Evolutionary conservation across 1,140 invertebrate genomes (phyloP), one percentile per base, ranked within the genome.

Genomic region (Spodoptera frugiperda): DNA sequence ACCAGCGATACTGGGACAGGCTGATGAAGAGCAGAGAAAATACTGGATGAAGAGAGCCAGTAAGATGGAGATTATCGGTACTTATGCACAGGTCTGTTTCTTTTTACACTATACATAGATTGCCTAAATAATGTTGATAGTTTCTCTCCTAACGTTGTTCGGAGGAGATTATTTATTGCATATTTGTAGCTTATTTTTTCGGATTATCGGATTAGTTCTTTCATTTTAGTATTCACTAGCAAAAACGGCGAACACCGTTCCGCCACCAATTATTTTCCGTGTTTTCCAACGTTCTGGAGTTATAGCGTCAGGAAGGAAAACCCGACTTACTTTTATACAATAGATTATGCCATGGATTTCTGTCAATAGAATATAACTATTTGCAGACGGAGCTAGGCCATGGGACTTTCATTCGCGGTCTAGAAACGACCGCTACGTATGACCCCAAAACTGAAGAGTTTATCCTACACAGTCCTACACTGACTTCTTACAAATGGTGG

Each of bases 401-500:
- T 94, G 98, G 98, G 4, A 99, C 98, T 9, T 99, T 98, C 89
- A 95, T 99, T 57, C 95, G 98, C 86, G 98, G 98, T 12, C 91
- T 99, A 33, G 98, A 99, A 95, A 99, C 98, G 2, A 98, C 96
- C 5, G 97, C 98, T 11, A 98, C 97, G 3, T 99, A 99, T 88
- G 98, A 99, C 91, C 94, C 96, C 3, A 90, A 94, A 33, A 98
- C 96, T 1, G 94, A 98, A 91, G 97, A 99, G 94, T 99, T 99
- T 91, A 91, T 99, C 70, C 91, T 99, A 0, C 95, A 99, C 84
- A 97, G 97, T 76, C 98, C 98, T 0, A 97, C 96, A 15, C 87
- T 98, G 4, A 98, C 97, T 8, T 96, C 98, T 0, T 98, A 98
- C 78, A 99, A 99, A 95, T 99, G 98, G 97, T 99, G 98, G 98